phyloP scores from a whole-genome alignment of 2,797 vertebrate species.

The Anabacerthia variegaticeps region DNA sequence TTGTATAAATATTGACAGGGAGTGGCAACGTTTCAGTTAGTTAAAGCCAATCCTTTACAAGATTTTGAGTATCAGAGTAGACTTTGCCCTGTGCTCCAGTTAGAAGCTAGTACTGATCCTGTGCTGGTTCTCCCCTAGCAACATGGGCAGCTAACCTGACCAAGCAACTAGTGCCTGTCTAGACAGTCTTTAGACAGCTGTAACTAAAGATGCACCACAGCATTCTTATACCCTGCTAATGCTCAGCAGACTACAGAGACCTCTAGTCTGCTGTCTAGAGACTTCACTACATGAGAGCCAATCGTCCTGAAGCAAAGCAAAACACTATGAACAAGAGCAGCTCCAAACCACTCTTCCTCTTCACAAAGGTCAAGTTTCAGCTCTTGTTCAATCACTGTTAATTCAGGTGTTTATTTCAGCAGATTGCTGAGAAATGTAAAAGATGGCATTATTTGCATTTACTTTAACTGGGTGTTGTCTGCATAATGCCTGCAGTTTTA shows the following conservation, averaged over 20 bases:
- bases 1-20: constrained; percentile 45
- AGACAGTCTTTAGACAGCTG: not conserved
- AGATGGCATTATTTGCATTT: not conserved
- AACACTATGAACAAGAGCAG: not conserved
- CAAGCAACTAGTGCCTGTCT: not conserved
- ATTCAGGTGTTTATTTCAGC: not conserved
- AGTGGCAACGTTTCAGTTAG: constrained; percentile 2
- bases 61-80: constrained; percentile 10
- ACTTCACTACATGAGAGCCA: not conserved
- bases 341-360: not conserved
- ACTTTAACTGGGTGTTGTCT: not conserved
- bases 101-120: not conserved
- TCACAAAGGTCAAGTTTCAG: not conserved
- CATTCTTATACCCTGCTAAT: not conserved
- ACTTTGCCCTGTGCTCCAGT: constrained; percentile 29
- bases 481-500: not conserved
- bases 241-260: not conserved
- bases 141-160: accelerated
- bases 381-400: not conserved
- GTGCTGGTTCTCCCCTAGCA: not conserved
- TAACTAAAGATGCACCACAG: not conserved
- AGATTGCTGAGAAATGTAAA: not conserved
- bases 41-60: not conserved
- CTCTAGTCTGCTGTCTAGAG: not conserved
- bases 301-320: not conserved